phyloP scores from a whole-genome alignment of 2,888 invertebrate species.

The Seladonia tumulorum region DNA sequence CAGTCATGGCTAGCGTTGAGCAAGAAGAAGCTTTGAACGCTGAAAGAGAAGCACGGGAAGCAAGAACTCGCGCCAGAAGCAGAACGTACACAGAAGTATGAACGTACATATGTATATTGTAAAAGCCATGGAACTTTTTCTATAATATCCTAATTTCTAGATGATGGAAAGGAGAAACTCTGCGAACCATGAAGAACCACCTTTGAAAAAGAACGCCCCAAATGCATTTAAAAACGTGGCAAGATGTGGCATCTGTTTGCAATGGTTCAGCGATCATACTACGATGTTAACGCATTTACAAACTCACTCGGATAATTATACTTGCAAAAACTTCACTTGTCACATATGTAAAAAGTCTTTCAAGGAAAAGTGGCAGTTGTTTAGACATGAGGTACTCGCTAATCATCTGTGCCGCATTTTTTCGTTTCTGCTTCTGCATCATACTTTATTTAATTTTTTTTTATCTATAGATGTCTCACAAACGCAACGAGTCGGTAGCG shows the following conservation, averaged over 20 bases:
- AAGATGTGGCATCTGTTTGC: slow-evolving; percentile 77
- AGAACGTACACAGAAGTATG: slow-evolving; percentile 73
- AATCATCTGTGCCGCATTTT: slow-evolving; percentile 5
- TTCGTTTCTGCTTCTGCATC: neutral
- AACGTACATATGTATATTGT: neutral
- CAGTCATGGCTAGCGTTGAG: slow-evolving; percentile 75
- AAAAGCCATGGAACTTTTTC: neutral
- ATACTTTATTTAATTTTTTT: neutral
- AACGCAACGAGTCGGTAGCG: slow-evolving; percentile 65
- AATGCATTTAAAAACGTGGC: slow-evolving; percentile 75
- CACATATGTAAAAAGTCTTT: slow-evolving; percentile 77
- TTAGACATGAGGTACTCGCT: slow-evolving; percentile 77
- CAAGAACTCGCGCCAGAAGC: slow-evolving; percentile 68
- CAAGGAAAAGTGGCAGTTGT: slow-evolving; percentile 79
- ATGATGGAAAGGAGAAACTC: slow-evolving; percentile 68
- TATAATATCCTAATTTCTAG: slow-evolving; percentile 56
- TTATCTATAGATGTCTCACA: slow-evolving; percentile 73
- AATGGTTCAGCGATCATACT: slow-evolving; percentile 79
- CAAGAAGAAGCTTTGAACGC: slow-evolving; percentile 80
- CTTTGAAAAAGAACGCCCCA: slow-evolving; percentile 65
- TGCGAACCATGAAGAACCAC: slow-evolving; percentile 63
- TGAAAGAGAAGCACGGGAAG: slow-evolving; percentile 77
- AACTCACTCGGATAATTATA: slow-evolving; percentile 76
- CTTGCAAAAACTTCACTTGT: slow-evolving; percentile 75
- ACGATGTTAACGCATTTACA: slow-evolving; percentile 78